Base-by-base conservation (phyloP, 2,888 invertebrate species). In the Drosophila planitibia region DNA sequence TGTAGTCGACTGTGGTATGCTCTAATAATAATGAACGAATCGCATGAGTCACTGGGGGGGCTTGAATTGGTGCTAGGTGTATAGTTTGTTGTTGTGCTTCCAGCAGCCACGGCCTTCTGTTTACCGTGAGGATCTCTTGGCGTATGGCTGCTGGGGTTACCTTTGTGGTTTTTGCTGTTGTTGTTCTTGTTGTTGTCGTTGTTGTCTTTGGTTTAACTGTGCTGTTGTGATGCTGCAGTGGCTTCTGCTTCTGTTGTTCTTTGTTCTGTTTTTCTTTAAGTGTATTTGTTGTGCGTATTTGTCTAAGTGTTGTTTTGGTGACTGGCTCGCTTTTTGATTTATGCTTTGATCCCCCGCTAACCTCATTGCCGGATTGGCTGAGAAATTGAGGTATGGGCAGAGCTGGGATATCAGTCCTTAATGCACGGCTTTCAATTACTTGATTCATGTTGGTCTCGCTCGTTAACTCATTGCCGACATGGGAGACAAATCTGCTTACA, bases 11-110 rank as follows among this genome's bases (percentile, higher is more conserved):
- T 28, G 81, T 68, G 19, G 58, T 61, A 55, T 61, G 39, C 44
- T 68, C 84, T 86, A 72, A 57, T 61, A 73, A 74, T 54, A 74
- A 74, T 54, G 75, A 79, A 70, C 77, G 80, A 75, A 84, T 91
- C 64, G 54, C 32, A 72, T 85, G 81, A 86, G 64, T 90, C 91
- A 91, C 89, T 91, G 91, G 86, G 76, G 69, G 33, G 58, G 55
- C 39, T 62, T 77, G 68, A 44, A 80, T 63, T n/a, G 79, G 84
- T 53, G 80, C 53, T 57, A 90, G 54, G 49, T 78, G 85, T 73
- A 83, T 59, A 68, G 76, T 73, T 41, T 79, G 81, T 49, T 77
- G 79, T n/a, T 68, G 53, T 12, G 87, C 65, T 72, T 76, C 61
- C 74, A 85, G 58, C 73, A 80, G 74, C 86, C 82, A 87, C 3